Conservation (phyloP, 2,888 invertebrate species). For the Periphyllus acericola region DNA sequence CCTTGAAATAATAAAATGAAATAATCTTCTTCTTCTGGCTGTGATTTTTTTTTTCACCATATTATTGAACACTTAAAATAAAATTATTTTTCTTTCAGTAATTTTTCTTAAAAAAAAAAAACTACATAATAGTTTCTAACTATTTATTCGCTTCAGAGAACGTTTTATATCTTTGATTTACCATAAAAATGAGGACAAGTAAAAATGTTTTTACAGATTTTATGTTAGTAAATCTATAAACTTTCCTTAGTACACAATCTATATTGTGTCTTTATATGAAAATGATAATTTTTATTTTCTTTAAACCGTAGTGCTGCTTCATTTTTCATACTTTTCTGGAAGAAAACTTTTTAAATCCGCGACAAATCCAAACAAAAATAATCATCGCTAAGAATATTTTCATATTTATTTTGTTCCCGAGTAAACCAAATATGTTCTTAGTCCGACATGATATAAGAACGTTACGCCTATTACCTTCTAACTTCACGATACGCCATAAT, state of each 20-base stretch:
- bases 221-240: neutral
- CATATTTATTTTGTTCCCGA: neutral
- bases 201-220: neutral
- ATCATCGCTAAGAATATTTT: neutral
- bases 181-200: neutral
- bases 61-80: neutral
- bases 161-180: neutral
- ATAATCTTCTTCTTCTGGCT: neutral
- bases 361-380: neutral
- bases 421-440: too few relatives aligned
- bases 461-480: too few relatives aligned
- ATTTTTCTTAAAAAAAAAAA: neutral
- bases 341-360: neutral
- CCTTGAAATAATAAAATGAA: neutral
- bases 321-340: neutral
- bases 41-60: neutral
- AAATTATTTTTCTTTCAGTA: neutral
- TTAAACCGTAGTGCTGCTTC: neutral
- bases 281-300: neutral
- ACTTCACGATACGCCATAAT: too few relatives aligned
- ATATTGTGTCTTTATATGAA: neutral
- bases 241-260: neutral
- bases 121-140: neutral
- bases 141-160: neutral
- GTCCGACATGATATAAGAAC: too few relatives aligned